Conservation (phyloP, 30 jellyfish, hydroid and myxozoan genomes). For the Cassiopea andromeda region DNA sequence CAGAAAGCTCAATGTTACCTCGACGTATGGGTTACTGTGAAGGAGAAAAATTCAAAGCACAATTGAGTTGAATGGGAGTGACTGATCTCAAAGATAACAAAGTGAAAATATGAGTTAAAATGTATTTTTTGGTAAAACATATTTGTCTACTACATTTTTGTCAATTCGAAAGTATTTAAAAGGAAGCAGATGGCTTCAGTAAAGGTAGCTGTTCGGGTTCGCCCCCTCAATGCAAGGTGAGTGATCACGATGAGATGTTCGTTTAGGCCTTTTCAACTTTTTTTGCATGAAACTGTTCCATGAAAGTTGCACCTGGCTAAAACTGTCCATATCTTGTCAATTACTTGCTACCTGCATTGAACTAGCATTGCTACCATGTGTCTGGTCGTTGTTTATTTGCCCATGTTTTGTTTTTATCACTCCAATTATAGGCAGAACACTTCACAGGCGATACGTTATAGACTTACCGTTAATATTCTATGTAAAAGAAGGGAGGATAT, state of each 20-base stretch:
- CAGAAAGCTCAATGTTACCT: background rate
- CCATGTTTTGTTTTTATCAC: background rate
- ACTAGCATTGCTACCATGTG: background rate
- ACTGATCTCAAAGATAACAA: background rate
- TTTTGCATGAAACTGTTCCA: background rate
- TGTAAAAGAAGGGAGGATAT: too few species aligned
- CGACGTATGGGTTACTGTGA: background rate
- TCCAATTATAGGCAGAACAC: background rate
- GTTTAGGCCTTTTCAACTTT: background rate
- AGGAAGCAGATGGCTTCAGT: constrained; percentile 85
- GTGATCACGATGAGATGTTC: background rate
- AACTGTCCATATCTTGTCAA: background rate
- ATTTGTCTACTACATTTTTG: background rate
- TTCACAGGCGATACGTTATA: background rate
- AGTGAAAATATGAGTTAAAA: background rate
- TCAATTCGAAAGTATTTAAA: background rate
- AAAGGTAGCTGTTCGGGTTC: constrained; percentile 98
- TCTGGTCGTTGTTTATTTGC: background rate
- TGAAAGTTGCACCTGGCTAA: background rate
- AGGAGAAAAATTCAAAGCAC: background rate
- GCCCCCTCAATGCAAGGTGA: constrained; percentile 95
- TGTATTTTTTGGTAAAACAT: background rate
- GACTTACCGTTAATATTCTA: too few species aligned
- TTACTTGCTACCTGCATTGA: background rate
- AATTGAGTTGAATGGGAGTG: constrained; percentile 20